Evolutionary conservation across 2,888 invertebrate genomes (phyloP).

Genomic region (Bellardia bayeri): DNA sequence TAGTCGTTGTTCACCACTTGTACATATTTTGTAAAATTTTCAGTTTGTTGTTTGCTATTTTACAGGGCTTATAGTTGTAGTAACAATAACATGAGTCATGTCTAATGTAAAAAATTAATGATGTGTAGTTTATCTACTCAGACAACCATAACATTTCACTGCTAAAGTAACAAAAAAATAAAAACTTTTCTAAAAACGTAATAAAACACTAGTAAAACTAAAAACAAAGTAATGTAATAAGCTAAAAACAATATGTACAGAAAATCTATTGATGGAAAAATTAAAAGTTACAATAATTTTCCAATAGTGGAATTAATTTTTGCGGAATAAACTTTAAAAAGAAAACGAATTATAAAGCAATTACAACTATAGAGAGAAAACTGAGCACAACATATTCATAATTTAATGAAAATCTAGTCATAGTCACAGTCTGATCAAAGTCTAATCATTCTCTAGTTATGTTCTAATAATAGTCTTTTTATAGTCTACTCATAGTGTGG

Average conservation of each 20-base stretch:
- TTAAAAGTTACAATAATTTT: conserved; percentile 30
- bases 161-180: not conserved
- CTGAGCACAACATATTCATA: too few relatives aligned
- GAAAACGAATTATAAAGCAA: not conserved
- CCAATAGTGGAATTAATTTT: not conserved
- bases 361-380: too few relatives aligned
- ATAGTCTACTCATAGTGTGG: too few relatives aligned
- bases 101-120: conserved; percentile 69
- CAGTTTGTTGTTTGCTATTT: conserved; percentile 30
- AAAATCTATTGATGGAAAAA: conserved; percentile 28
- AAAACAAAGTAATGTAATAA: conserved; percentile 19
- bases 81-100: conserved; percentile 61
- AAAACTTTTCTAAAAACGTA: conserved; percentile 1
- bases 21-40: not conserved
- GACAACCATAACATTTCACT: conserved; percentile 60
- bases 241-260: conserved; percentile 1
- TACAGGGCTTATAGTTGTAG: conserved; percentile 51
- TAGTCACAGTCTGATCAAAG: too few relatives aligned
- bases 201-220: conserved; percentile 4
- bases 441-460: too few relatives aligned
- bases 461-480: too few relatives aligned
- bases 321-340: not conserved
- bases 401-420: not conserved
- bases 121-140: conserved; percentile 67
- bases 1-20: not conserved